Conservation (phyloP, 2,797 vertebrate species). For the Labeo calbasu region DNA sequence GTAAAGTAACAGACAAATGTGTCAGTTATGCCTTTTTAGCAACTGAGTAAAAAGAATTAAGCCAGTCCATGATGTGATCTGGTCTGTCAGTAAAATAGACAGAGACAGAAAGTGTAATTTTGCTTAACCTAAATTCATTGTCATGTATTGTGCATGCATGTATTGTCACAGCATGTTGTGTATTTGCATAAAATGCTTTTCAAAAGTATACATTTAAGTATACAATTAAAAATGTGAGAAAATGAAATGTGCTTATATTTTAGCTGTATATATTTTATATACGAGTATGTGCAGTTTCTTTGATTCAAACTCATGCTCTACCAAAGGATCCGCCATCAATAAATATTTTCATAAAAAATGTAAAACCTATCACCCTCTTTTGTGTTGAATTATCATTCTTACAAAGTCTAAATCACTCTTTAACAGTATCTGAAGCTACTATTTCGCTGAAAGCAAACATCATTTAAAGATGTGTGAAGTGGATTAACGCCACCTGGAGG, state of each 20-base stretch:
- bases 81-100: too few species aligned
- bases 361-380: neutral
- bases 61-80: too few species aligned
- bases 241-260: too few species aligned
- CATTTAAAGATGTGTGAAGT: constrained; percentile 61
- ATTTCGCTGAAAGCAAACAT: constrained; percentile 17
- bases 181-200: too few species aligned
- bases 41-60: constrained; percentile 30
- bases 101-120: neutral
- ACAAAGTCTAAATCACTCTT: neutral
- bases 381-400: neutral
- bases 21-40: constrained; percentile 91
- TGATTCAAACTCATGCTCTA: neutral
- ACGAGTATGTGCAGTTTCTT: too few species aligned
- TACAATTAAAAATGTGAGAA: too few species aligned
- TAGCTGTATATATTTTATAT: too few species aligned
- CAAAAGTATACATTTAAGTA: too few species aligned
- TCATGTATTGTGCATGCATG: too few species aligned
- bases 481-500: constrained; percentile 84
- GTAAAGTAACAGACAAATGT: constrained; percentile 90
- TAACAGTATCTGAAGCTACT: neutral
- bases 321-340: neutral
- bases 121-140: too few species aligned
- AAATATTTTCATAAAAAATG: neutral
- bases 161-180: too few species aligned